Base-by-base conservation (phyloP, 2,888 invertebrate genomes). In the Heliconius charithonia region DNA sequence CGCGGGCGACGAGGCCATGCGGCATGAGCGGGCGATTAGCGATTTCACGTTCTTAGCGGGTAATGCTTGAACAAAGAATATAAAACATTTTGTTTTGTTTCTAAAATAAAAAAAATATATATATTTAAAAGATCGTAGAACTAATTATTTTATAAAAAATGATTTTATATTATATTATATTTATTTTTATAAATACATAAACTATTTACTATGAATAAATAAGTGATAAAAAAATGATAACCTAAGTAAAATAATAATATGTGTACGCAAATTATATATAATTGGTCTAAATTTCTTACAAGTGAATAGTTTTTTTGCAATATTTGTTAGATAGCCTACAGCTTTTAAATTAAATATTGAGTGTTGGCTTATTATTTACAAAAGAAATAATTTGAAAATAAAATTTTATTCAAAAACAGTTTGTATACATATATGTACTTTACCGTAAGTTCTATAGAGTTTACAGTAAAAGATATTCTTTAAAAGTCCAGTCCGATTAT, bases 401-500 rank as follows among this genome's bases (percentile, higher is more conserved):
- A 59, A n/a, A n/a, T 0, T 51, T 0, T 59, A 59, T n/a, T 59
- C 59, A n/a, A 59, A 0, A 59, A n/a, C 6, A n/a, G 16, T 16
- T 45, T 19, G 41, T 22, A 73, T 10, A 51, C 56, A 67, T 67
- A 29, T 29, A 29, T 29, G 3, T 3, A 66, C n/a, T 32, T 70
- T 41, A n/a, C n/a, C 74, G 7, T n/a, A 29, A 41, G 75, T 32
- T 67, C 69, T 77, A 79, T 76, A 75, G 27, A 45, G 63, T 70
- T 79, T 75, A 80, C 87, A 91, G 86, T 86, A 86, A 87, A 86
- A 76, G 19, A 63, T 70, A 86, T 83, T 83, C 88, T 88, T 91
- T 90, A 92, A 82, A 85, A 88, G 90, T 91, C 91, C 89, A 91
- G 90, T 92, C 89, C 91, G 93, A 94, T 94, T 94, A 94, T 94